phyloP scores from a whole-genome alignment of 2,797 vertebrate genomes.

The Megalops cyprinoides region DNA sequence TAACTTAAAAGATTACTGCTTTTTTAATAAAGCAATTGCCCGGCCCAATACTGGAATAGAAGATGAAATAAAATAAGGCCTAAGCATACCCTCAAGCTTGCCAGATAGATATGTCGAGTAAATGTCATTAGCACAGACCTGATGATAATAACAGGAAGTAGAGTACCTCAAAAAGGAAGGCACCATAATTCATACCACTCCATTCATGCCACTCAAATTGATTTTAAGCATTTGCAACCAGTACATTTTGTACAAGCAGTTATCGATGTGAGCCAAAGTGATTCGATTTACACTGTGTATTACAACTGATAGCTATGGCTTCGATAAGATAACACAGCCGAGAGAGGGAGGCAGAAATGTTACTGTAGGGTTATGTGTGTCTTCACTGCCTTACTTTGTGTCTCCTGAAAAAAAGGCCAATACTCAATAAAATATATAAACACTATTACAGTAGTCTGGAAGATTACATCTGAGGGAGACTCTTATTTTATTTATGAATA shows the following conservation, averaged over 20 bases:
- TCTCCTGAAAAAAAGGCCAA: slow-evolving; percentile 30
- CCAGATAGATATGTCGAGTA: background rate
- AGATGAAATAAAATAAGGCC: background rate
- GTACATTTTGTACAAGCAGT: slow-evolving; percentile 59
- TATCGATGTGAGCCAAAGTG: slow-evolving; percentile 60
- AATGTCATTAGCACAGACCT: slow-evolving; percentile 16
- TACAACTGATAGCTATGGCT: slow-evolving; percentile 39
- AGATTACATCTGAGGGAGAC: slow-evolving; percentile 63
- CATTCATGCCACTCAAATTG: slow-evolving; percentile 31
- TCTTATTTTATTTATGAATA: slow-evolving; percentile 78
- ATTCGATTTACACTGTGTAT: slow-evolving; percentile 58
- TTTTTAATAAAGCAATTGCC: slow-evolving; percentile 7
- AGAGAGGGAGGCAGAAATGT: slow-evolving; percentile 34
- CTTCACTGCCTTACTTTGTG: slow-evolving; percentile 44
- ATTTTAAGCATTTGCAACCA: slow-evolving; percentile 25
- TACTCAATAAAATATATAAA: slow-evolving; percentile 37
- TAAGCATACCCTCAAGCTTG: slow-evolving; percentile 1
- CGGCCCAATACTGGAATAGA: background rate
- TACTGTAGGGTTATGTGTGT: slow-evolving; percentile 37
- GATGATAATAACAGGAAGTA: slow-evolving; percentile 27
- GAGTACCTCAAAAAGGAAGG: slow-evolving; percentile 24
- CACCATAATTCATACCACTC: slow-evolving; percentile 6
- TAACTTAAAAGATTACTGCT: background rate
- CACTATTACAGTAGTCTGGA: slow-evolving; percentile 56
- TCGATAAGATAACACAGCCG: slow-evolving; percentile 28